Evolutionary conservation across 2,113 vertebrate species (phyloP).

Genomic region (Redunca redunca): DNA sequence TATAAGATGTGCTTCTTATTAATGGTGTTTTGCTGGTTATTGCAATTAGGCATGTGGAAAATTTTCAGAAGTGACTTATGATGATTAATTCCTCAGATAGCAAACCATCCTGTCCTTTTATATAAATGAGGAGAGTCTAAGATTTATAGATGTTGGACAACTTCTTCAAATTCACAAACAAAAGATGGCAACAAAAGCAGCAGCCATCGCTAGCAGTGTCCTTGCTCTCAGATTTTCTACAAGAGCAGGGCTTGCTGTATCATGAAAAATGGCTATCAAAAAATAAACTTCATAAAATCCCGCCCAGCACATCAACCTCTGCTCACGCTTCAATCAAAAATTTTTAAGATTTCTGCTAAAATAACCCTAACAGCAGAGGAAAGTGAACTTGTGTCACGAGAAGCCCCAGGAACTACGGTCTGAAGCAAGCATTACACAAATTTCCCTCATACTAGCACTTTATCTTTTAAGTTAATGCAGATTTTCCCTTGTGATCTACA

Average conservation of each 20-base stretch:
- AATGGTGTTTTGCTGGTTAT: constrained; percentile 53
- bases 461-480: background rate
- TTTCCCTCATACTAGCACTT: background rate
- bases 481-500: background rate
- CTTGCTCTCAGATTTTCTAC: background rate
- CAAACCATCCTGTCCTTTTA: background rate
- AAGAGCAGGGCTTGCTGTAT: background rate
- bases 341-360: background rate
- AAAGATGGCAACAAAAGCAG: background rate
- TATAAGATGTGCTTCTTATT: constrained; percentile 56
- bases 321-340: background rate
- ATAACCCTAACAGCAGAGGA: background rate
- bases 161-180: constrained; percentile 37
- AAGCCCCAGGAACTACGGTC: accelerated
- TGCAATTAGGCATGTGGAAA: constrained; percentile 58
- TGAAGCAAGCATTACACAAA: background rate
- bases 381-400: background rate
- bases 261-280: background rate
- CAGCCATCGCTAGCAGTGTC: background rate
- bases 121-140: constrained; percentile 32
- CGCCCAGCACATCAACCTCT: background rate
- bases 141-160: constrained; percentile 35
- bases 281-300: background rate
- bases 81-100: constrained; percentile 50
- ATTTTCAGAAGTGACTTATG: constrained; percentile 36